These are phyloP conservation scores for Solea solea DNA, from an alignment of 2,113 vertebrate species.

Conservation along the genomic window DNA sequence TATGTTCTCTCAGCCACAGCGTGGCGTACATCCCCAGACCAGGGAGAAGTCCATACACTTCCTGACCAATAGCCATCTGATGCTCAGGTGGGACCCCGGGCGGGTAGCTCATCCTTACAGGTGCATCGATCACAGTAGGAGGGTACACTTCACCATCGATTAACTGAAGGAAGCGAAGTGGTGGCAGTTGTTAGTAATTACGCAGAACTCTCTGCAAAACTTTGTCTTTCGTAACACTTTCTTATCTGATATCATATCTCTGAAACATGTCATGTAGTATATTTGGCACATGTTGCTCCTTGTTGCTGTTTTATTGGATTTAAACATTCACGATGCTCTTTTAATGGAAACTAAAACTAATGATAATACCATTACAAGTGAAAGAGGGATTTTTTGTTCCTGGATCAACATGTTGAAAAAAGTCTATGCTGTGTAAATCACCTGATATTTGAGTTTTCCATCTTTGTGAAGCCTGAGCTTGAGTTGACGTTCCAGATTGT, in stretches of 20 bases:
- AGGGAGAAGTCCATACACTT: slow-evolving; percentile 92
- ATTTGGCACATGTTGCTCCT: neutral
- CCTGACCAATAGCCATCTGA: slow-evolving; percentile 91
- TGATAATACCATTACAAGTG: neutral
- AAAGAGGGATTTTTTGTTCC: neutral
- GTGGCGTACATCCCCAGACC: slow-evolving; percentile 90
- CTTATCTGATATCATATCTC: neutral
- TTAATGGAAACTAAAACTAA: neutral
- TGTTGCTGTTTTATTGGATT: neutral
- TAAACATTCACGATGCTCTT: neutral
- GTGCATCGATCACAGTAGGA: slow-evolving; percentile 81
- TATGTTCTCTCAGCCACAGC: slow-evolving; percentile 95
- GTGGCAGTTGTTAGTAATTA: neutral
- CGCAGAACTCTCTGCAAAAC: neutral
- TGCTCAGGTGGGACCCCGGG: slow-evolving; percentile 48
- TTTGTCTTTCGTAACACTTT: neutral
- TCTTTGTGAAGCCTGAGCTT: slow-evolving; percentile 89
- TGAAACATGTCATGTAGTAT: neutral
- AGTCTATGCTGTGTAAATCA: slow-evolving; percentile 50
- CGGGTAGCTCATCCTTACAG: slow-evolving; percentile 90
- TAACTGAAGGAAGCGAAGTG: slow-evolving; percentile 74
- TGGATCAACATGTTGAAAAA: neutral
- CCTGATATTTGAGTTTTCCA: slow-evolving; percentile 96
- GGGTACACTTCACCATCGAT: slow-evolving; percentile 91
- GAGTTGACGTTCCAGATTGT: slow-evolving; percentile 89